Evolutionary conservation across 2,888 invertebrate species (phyloP).

Genomic region (Heteromyza rotundicornis): DNA sequence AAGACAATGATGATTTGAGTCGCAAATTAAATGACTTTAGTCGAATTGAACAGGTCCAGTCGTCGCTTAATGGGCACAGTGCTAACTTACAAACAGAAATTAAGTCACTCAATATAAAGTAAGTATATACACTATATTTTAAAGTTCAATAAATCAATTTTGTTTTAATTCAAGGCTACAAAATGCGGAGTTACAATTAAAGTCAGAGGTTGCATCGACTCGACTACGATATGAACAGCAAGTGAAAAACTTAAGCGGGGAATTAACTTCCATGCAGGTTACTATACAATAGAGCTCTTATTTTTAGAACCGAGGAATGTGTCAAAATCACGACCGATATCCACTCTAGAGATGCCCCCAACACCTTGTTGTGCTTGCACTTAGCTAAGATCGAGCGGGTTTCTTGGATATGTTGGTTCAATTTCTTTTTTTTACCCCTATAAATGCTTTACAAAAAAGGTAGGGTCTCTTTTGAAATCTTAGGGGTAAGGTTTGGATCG

Average conservation of each 20-base stretch:
- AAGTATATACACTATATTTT: constrained; percentile 31
- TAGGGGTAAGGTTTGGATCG: no score
- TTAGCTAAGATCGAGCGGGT: no score
- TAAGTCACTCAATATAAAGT: constrained; percentile 71
- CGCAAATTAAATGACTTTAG: constrained; percentile 85
- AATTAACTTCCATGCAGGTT: constrained; percentile 83
- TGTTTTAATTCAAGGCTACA: constrained; percentile 63
- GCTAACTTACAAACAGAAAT: constrained; percentile 79
- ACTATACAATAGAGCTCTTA: no score
- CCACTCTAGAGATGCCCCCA: no score
- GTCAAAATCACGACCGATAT: no score
- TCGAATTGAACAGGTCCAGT: constrained; percentile 81
- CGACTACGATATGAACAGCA: constrained; percentile 86
- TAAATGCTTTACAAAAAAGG: not conserved
- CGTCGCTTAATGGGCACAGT: constrained; percentile 78
- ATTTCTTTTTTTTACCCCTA: no score
- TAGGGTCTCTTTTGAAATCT: no score
- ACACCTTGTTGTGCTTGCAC: no score
- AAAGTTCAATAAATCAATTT: not conserved
- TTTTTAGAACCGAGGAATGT: no score
- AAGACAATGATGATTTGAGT: constrained; percentile 80
- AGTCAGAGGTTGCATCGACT: constrained; percentile 79
- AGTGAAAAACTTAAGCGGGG: constrained; percentile 79
- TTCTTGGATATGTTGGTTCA: no score
- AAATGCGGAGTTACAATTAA: constrained; percentile 75